phyloP scores from a whole-genome alignment of 2,113 vertebrate genomes.

The Platichthys stellatus region DNA sequence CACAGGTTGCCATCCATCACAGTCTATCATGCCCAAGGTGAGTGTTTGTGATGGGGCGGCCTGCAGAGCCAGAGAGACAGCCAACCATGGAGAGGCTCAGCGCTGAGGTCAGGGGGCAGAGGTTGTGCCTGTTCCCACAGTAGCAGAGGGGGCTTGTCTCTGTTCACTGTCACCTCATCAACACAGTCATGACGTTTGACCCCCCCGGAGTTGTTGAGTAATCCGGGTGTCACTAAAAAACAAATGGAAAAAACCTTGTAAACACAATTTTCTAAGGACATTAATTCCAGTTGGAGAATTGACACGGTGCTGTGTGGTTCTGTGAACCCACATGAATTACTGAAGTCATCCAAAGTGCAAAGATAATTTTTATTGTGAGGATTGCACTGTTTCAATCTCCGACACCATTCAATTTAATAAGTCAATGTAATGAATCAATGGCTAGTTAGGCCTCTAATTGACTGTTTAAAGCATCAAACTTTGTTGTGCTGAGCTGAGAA shows the following conservation, averaged over 20 bases:
- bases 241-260: slow-evolving; percentile 24
- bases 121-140: slow-evolving; percentile 76
- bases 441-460: slow-evolving; percentile 63
- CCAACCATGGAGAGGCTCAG: slow-evolving; percentile 35
- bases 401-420: slow-evolving; percentile 59
- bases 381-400: slow-evolving; percentile 48
- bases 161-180: slow-evolving; percentile 74
- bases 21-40: slow-evolving; percentile 66
- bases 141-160: slow-evolving; percentile 65
- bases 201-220: slow-evolving; percentile 34
- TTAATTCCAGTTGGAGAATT: slow-evolving; percentile 14
- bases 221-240: slow-evolving; percentile 21
- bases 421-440: slow-evolving; percentile 53
- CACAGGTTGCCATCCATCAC: slow-evolving; percentile 65
- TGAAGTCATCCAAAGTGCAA: slow-evolving; percentile 32
- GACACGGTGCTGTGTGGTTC: not conserved
- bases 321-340: slow-evolving; percentile 1
- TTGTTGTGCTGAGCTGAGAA: slow-evolving; percentile 15
- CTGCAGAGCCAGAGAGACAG: slow-evolving; percentile 45
- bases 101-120: slow-evolving; percentile 59
- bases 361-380: slow-evolving; percentile 50
- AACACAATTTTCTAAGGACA: slow-evolving; percentile 33
- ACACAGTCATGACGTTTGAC: slow-evolving; percentile 36
- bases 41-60: slow-evolving; percentile 70
- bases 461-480: slow-evolving; percentile 38